Evolutionary conservation across 2,888 invertebrate species (phyloP).

Genomic region (Nomada ferruginata): DNA sequence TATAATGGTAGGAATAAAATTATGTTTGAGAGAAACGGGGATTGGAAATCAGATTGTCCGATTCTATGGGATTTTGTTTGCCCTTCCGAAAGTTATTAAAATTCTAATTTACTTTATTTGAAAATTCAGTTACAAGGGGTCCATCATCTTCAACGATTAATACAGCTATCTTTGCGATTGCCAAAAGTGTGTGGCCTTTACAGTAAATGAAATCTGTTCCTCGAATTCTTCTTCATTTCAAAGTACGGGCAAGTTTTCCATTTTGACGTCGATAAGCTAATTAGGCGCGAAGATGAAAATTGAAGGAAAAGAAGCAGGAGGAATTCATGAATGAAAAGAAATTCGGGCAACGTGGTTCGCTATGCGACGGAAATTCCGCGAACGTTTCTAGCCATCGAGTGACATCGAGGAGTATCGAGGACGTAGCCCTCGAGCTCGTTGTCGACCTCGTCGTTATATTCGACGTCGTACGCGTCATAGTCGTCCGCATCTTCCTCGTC

Average conservation of each 20-base stretch:
- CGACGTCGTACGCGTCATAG: constrained; percentile 75
- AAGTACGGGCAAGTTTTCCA: not conserved
- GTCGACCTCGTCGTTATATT: constrained; percentile 73
- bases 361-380: constrained; percentile 48
- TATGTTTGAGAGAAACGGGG: not conserved
- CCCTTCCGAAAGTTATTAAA: too few species aligned
- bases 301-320: too few species aligned
- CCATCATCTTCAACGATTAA: too few species aligned
- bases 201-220: too few species aligned
- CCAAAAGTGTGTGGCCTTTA: too few species aligned
- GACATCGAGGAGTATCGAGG: constrained; percentile 56
- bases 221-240: too few species aligned
- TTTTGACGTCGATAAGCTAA: too few species aligned
- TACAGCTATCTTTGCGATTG: too few species aligned
- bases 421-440: constrained; percentile 63
- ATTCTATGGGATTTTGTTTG: too few species aligned
- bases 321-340: constrained; percentile 20
- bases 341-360: constrained; percentile 14
- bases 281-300: not conserved
- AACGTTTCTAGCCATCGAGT: constrained; percentile 50
- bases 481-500: constrained; percentile 86
- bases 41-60: not conserved
- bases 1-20: too few species aligned
- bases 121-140: too few species aligned
- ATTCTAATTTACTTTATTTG: too few species aligned